Percentiles rank a stretch among this genome's conserved stretches.
Evolutionary conservation across 2,797 vertebrate species (phyloP).

Genomic region (Siniperca scherzeri): DNA sequence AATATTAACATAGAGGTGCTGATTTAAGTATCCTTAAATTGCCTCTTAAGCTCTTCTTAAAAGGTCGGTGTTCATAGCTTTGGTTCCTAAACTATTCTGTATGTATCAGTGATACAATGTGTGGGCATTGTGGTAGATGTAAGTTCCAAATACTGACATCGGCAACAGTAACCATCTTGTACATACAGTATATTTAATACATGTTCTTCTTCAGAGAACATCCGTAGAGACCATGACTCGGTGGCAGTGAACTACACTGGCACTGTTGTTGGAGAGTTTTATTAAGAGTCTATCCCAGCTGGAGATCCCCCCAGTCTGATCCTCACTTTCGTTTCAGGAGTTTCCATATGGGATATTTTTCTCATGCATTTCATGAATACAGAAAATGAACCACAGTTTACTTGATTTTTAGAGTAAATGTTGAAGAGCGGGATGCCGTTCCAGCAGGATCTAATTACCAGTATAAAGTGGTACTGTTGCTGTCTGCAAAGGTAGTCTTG

Average conservation of each 20-base stretch:
- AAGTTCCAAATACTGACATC: not conserved
- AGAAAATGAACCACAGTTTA: constrained; percentile 34
- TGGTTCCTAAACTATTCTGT: not conserved
- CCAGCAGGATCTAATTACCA: constrained; percentile 36
- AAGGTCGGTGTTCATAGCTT: not conserved
- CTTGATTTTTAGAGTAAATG: constrained; percentile 16
- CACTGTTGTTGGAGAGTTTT: constrained; percentile 42
- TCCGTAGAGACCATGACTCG: constrained; percentile 20
- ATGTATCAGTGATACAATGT: not conserved
- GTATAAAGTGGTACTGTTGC: not conserved
- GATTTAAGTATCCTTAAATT: not conserved
- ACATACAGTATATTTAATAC: constrained; percentile 11
- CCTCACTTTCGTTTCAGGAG: constrained; percentile 50
- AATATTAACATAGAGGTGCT: not conserved
- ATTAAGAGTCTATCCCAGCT: constrained; percentile 52
- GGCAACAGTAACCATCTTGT: constrained; percentile 3
- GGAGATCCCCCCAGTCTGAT: constrained; percentile 52
- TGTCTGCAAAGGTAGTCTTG: not conserved
- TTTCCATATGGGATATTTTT: constrained; percentile 65
- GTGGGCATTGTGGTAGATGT: not conserved
- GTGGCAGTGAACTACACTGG: constrained; percentile 41
- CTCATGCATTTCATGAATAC: constrained; percentile 20
- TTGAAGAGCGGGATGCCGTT: constrained; percentile 1
- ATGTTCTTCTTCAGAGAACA: constrained; percentile 12
- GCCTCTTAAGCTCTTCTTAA: not conserved